phyloP scores from a whole-genome alignment of 2,888 invertebrate genomes.

The Limenitis arthemis region DNA sequence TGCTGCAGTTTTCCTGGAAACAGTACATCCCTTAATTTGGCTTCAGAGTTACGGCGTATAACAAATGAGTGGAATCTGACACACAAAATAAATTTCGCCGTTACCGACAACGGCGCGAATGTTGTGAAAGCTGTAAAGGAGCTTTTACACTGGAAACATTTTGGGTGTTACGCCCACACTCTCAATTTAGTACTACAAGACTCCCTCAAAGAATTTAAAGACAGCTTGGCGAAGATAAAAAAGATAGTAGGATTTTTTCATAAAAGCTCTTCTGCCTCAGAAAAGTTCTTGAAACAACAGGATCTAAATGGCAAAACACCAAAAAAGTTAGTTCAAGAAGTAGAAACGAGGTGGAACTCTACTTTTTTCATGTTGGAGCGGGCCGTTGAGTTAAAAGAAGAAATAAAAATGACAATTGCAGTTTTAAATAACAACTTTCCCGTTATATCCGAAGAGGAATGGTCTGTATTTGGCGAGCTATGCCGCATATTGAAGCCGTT shows the following conservation, averaged over 20 bases:
- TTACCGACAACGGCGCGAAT: slow-evolving; percentile 32
- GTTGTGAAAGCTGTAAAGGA: slow-evolving; percentile 27
- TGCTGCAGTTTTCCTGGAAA: slow-evolving; percentile 25
- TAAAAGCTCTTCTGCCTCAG: slow-evolving; percentile 23
- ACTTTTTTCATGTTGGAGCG: not conserved
- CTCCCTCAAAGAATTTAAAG: slow-evolving; percentile 9
- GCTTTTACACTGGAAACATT: slow-evolving; percentile 23
- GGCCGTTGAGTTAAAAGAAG: not conserved
- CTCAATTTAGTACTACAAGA: slow-evolving; percentile 26
- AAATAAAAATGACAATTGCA: not conserved
- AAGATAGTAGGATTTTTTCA: slow-evolving; percentile 17
- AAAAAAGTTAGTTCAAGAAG: not conserved
- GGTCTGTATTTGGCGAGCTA: not conserved
- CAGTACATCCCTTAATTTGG: slow-evolving; percentile 27
- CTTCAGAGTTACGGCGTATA: slow-evolving; percentile 17
- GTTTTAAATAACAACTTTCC: not conserved
- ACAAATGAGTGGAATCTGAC: slow-evolving; percentile 16
- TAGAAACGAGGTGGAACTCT: not conserved
- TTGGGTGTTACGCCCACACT: slow-evolving; percentile 26
- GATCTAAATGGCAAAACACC: slow-evolving; percentile 18
- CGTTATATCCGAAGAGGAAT: not conserved
- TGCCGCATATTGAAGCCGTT: not conserved
- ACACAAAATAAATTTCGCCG: slow-evolving; percentile 27
- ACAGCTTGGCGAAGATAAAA: slow-evolving; percentile 19
- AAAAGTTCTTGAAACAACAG: slow-evolving; percentile 25